Percentiles rank a stretch among this genome's conserved stretches.
Conservation (phyloP, 1,140 invertebrate genomes). For the Zaprionus vittiger region DNA sequence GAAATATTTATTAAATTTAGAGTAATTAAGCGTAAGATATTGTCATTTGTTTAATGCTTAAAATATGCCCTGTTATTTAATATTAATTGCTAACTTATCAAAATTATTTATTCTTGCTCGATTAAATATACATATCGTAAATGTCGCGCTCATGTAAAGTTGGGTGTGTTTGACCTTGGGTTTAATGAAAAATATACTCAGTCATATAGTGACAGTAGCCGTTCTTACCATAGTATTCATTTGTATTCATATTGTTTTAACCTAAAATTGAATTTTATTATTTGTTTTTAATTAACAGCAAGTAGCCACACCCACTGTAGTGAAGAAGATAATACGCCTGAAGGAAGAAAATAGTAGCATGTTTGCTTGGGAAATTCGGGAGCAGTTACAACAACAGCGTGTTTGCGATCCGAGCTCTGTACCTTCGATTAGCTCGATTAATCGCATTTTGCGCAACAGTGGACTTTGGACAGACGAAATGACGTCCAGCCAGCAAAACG, state of each 20-base stretch:
- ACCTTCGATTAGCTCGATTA: constrained; percentile 97
- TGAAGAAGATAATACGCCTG: constrained; percentile 95
- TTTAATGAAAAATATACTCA: too few species aligned
- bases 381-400: constrained; percentile 92
- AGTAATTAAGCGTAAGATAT: background rate
- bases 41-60: too few species aligned
- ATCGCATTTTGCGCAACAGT: constrained; percentile 95
- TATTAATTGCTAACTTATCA: background rate
- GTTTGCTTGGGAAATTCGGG: constrained; percentile 97
- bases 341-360: constrained; percentile 96
- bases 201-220: too few species aligned
- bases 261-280: too few species aligned
- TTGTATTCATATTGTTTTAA: too few species aligned
- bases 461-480: constrained; percentile 89
- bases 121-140: too few species aligned
- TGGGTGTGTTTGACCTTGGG: too few species aligned
- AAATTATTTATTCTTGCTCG: background rate
- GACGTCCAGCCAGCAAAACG: constrained; percentile 82
- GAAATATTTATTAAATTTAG: background rate
- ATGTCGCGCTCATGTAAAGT: too few species aligned
- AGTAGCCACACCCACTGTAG: constrained; percentile 96
- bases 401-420: constrained; percentile 94
- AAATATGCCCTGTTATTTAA: too few species aligned
- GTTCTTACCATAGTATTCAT: too few species aligned
- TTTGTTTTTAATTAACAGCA: constrained; percentile 87